A percentile compares a stretch with the other conserved stretches of the same genome.
Evolutionary conservation across 1,140 invertebrate species (phyloP).

Genomic region (Formica exsecta): DNA sequence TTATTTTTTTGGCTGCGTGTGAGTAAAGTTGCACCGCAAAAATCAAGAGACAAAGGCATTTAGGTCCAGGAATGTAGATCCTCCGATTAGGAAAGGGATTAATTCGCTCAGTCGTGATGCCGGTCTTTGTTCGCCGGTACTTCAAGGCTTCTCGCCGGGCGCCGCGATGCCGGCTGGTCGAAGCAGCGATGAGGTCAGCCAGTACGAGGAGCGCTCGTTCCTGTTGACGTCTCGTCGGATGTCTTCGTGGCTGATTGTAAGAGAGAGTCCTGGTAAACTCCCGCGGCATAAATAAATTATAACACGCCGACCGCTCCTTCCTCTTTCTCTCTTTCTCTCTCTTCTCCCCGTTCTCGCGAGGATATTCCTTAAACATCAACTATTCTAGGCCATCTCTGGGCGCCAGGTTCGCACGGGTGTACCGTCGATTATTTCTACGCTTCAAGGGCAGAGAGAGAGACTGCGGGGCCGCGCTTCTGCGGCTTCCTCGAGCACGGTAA

Average conservation of each 20-base stretch:
- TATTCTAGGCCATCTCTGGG: constrained; percentile 61
- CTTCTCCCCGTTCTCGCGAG: neutral
- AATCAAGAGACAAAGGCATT: neutral
- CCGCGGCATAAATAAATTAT: constrained; percentile 35
- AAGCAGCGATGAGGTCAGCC: constrained; percentile 40
- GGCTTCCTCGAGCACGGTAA: constrained; percentile 69
- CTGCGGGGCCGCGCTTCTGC: constrained; percentile 32
- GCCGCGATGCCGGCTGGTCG: constrained; percentile 49
- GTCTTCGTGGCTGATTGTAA: constrained; percentile 56
- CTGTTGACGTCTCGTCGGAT: constrained; percentile 58
- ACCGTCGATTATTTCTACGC: constrained; percentile 63
- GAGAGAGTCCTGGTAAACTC: constrained; percentile 61
- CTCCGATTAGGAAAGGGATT: constrained; percentile 15
- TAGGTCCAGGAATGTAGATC: neutral
- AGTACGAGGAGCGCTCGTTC: constrained; percentile 33
- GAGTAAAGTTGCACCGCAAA: neutral
- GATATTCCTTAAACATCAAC: constrained; percentile 3
- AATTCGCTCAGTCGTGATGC: constrained; percentile 62
- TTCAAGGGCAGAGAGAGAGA: constrained; percentile 68
- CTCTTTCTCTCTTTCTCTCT: neutral
- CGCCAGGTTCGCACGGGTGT: constrained; percentile 70
- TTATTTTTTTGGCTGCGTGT: neutral
- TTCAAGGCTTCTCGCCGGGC: constrained; percentile 40
- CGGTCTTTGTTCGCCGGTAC: constrained; percentile 46
- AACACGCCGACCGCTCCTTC: neutral